phyloP scores from a whole-genome alignment of 1,140 invertebrate genomes.

The Trachymyrmex septentrionalis region DNA sequence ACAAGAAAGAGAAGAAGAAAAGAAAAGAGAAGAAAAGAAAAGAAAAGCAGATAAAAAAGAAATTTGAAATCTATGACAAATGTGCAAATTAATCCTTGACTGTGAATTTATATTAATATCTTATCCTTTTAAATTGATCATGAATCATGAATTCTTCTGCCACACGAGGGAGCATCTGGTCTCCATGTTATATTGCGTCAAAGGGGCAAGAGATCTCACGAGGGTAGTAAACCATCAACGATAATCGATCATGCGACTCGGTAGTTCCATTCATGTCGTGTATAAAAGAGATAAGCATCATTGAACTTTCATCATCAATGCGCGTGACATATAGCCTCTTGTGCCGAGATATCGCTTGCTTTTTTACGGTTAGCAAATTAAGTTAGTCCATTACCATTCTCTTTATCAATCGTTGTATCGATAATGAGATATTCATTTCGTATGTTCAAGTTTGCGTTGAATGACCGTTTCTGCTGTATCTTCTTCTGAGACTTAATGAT shows the following conservation, averaged over 20 bases:
- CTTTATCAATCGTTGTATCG: background rate
- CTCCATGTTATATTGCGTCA: conserved; percentile 37
- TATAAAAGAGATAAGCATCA: conserved; percentile 55
- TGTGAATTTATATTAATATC: conserved; percentile 32
- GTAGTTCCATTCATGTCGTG: conserved; percentile 54
- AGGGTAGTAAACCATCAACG: conserved; percentile 47
- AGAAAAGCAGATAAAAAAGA: background rate
- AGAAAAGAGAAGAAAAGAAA: background rate
- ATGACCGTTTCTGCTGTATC: background rate
- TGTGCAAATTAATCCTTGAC: background rate
- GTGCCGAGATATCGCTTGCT: background rate
- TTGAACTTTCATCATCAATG: conserved; percentile 41
- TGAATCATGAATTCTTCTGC: conserved; percentile 56
- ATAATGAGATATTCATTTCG: background rate
- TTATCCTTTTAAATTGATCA: conserved; percentile 60
- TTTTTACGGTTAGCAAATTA: conserved; percentile 25
- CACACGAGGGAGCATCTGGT: conserved; percentile 44
- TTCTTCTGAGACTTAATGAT: background rate
- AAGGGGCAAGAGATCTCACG: conserved; percentile 33
- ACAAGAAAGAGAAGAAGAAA: background rate
- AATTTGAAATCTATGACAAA: background rate
- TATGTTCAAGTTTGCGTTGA: conserved; percentile 18
- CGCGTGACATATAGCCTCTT: conserved; percentile 23
- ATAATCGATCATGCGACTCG: conserved; percentile 69
- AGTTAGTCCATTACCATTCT: conserved; percentile 23